A percentile compares a stretch with the other conserved stretches of the same genome.
Conservation (phyloP, 1,140 invertebrate genomes). For the Ridgeia piscesae region DNA sequence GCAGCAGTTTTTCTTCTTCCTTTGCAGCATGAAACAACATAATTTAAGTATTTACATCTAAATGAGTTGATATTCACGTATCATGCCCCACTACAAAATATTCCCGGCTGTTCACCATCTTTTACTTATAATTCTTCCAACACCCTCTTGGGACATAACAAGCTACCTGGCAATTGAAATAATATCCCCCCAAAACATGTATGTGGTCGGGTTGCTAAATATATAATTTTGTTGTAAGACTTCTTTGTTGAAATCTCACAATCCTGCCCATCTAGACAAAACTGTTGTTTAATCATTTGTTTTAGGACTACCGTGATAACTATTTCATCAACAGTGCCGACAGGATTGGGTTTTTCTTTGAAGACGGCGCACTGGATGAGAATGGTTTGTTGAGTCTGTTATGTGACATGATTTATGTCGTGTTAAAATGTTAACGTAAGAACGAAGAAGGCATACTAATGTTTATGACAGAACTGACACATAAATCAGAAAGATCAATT, state of each 20-base stretch:
- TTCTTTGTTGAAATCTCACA: not conserved
- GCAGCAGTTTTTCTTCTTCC: not conserved
- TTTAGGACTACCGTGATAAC: conserved; percentile 44
- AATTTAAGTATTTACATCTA: too few species aligned
- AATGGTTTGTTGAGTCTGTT: conserved; percentile 60
- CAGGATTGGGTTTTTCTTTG: conserved; percentile 91
- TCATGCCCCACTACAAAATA: too few species aligned
- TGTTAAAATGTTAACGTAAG: too few species aligned
- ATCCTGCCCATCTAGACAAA: not conserved
- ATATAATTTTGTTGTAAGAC: not conserved
- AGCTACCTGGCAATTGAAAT: not conserved
- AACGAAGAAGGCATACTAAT: not conserved
- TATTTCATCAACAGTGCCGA: conserved; percentile 92
- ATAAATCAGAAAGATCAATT: not conserved
- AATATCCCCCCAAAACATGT: too few species aligned
- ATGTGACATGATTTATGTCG: not conserved
- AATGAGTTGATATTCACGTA: too few species aligned
- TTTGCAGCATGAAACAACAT: too few species aligned
- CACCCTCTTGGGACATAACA: too few species aligned
- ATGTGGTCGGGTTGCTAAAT: too few species aligned
- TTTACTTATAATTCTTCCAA: too few species aligned
- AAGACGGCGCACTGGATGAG: conserved; percentile 76
- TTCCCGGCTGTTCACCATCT: too few species aligned
- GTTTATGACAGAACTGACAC: not conserved
- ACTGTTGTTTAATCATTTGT: not conserved